Percentiles rank a stretch among this genome's conserved stretches.
phyloP scores from a whole-genome alignment of 2,888 invertebrate genomes.

The Caenorhabditis macrosperma region DNA sequence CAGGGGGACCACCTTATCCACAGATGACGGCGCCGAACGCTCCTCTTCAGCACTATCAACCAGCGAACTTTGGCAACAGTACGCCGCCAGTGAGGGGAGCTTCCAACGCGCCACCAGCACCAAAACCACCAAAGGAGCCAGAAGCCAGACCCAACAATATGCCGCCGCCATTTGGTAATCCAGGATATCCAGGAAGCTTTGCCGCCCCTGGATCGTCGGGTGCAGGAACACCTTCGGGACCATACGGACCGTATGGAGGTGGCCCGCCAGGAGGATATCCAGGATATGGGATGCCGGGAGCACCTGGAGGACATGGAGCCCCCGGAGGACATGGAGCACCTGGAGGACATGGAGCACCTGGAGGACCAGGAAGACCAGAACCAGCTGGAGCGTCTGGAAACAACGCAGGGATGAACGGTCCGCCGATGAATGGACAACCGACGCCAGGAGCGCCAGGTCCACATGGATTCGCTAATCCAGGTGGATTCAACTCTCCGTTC shows the following conservation, averaged over 20 bases:
- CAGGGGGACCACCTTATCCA: not conserved
- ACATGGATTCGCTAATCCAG: not conserved
- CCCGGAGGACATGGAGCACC: not conserved
- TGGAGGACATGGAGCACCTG: not conserved
- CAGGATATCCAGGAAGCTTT: constrained; percentile 13
- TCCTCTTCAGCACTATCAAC: constrained; percentile 47
- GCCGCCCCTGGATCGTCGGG: not conserved
- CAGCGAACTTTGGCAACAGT: constrained; percentile 14
- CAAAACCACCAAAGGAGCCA: constrained; percentile 17
- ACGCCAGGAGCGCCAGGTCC: constrained; percentile 1
- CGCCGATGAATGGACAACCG: not conserved
- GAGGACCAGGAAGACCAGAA: not conserved
- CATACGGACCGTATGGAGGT: not conserved
- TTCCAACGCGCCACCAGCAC: not conserved
- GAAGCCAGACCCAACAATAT: constrained; percentile 28
- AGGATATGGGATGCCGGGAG: constrained; percentile 6
- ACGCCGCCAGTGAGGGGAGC: not conserved
- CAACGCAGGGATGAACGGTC: not conserved
- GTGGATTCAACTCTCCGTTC: not conserved
- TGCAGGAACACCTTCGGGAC: not conserved
- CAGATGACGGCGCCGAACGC: constrained; percentile 10
- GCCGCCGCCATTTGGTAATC: not conserved
- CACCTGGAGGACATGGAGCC: not conserved
- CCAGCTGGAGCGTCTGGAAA: not conserved
- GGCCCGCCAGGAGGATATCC: constrained; percentile 22